Evolutionary conservation across 2,113 vertebrate species (phyloP).

Genomic region (Danionella cerebrum): DNA sequence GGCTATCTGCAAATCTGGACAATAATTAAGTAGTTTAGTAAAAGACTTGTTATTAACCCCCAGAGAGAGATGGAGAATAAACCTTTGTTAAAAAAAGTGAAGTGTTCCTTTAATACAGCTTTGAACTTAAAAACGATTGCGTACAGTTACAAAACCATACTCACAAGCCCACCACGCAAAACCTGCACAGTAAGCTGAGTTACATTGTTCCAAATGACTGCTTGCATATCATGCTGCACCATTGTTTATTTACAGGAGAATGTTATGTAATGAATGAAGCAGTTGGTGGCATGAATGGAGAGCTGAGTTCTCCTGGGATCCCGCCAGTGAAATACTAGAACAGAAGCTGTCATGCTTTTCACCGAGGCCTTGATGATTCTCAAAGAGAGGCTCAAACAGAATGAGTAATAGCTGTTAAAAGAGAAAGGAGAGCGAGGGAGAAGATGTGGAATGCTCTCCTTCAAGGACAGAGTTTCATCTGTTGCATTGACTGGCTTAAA

Average conservation of each 20-base stretch:
- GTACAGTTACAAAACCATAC: no score
- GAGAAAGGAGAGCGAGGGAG: not conserved
- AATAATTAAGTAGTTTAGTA: no score
- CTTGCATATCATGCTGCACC: not conserved
- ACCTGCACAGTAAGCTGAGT: no score
- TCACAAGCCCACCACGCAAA: no score
- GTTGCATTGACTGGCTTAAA: slow-evolving; percentile 1
- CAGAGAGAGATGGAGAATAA: no score
- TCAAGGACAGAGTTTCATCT: slow-evolving; percentile 15
- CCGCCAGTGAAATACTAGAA: slow-evolving; percentile 19
- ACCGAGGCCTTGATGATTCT: slow-evolving; percentile 17
- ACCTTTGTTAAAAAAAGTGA: no score
- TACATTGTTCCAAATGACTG: no score
- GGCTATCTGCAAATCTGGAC: no score
- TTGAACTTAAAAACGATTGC: no score
- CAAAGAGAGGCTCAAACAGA: slow-evolving; percentile 1
- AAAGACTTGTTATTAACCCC: no score
- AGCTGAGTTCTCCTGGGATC: slow-evolving; percentile 7
- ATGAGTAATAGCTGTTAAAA: slow-evolving; percentile 12
- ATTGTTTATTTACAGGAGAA: not conserved
- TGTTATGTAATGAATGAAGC: not conserved
- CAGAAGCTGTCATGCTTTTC: slow-evolving; percentile 20
- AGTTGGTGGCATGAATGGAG: slow-evolving; percentile 1
- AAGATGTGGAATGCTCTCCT: not conserved
- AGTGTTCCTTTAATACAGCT: no score